Evolutionary conservation across 1,140 invertebrate species (phyloP), one percentile per base, ranked within the genome.

Genomic region (Cheumatopsyche charites): DNA sequence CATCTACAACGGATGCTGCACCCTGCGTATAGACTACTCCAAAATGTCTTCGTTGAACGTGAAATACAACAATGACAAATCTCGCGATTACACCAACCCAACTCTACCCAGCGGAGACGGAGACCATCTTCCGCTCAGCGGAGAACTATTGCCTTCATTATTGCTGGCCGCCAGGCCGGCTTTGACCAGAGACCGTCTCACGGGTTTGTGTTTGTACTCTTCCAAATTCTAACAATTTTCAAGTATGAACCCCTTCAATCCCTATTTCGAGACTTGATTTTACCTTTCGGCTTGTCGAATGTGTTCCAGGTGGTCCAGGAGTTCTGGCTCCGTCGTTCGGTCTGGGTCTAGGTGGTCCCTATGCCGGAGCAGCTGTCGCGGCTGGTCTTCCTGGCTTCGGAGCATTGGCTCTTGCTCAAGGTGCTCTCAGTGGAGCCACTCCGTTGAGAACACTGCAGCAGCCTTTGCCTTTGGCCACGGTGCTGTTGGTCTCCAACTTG

Each of bases 1-100:
- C 80, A 98, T 99, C 78, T 99, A 98, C 89, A 98, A 97, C 83
- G 96, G 94, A 52, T 98, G 97, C 86, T 98, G 97, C 87, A 98
- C 96, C n/a, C 86, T 99, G 77, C 93, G 96, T 80, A 98, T 99
- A 78, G 98, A 99, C 84, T 99, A 97, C 87, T 98, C 95, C 76
- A 99, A 99, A 85, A 90, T 99, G 88, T 92, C 93, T 72, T 96
- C 93, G 72, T 87, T 99, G 73, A 99, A 99, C 84, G 97, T 99
- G 41, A 98, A 98, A 82, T 99, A 97, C 87, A 99, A 99, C 87
- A 99, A 99, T 85, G 98, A 99, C 86, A 99, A 99, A 85, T 97
- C 94, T 63, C 87, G 98, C 58, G 98, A 99, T 84, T 99, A 97
- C 86, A 99, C 97, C 73, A 99, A 99, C 84, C 97, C 97, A 23